Evolutionary conservation across 1,140 invertebrate genomes (phyloP).

Genomic region (Anoplophora glabripennis): DNA sequence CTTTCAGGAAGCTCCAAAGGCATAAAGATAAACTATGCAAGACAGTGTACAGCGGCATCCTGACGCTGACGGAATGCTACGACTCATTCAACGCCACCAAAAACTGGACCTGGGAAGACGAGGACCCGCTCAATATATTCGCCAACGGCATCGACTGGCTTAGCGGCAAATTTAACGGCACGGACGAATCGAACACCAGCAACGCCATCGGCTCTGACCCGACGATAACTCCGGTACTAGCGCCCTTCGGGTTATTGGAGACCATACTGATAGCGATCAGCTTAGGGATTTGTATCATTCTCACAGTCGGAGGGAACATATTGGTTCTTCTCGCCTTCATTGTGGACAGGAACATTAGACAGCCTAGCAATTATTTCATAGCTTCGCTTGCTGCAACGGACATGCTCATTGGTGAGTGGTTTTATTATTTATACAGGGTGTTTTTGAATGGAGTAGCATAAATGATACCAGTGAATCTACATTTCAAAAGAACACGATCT

Average conservation of each 20-base stretch:
- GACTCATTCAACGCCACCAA: constrained; percentile 52
- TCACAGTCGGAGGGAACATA: constrained; percentile 94
- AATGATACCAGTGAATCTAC: too few species aligned
- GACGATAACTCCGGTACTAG: constrained; percentile 60
- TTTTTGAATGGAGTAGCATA: too few species aligned
- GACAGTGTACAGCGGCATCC: constrained; percentile 60
- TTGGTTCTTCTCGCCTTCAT: constrained; percentile 95
- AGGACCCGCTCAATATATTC: constrained; percentile 37
- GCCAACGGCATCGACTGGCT: constrained; percentile 27
- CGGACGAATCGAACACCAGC: constrained; percentile 35
- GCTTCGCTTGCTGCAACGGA: constrained; percentile 97
- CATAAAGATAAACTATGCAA: constrained; percentile 65
- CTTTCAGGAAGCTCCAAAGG: constrained; percentile 62
- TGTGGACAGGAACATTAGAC: constrained; percentile 93
- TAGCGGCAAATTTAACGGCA: constrained; percentile 22
- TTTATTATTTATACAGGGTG: too few species aligned
- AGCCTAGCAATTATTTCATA: constrained; percentile 99
- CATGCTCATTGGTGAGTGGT: constrained; percentile 90
- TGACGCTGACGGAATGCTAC: constrained; percentile 59
- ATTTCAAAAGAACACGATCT: too few species aligned
- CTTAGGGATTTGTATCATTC: constrained; percentile 81
- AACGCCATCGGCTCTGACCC: constrained; percentile 25
- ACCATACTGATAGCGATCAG: constrained; percentile 89
- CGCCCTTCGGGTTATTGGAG: constrained; percentile 88
- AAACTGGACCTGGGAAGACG: constrained; percentile 26